A percentile compares a stretch with the other conserved stretches of the same genome.
Conservation (phyloP, 2,888 invertebrate species). For the Meliscaeva auricollis region DNA sequence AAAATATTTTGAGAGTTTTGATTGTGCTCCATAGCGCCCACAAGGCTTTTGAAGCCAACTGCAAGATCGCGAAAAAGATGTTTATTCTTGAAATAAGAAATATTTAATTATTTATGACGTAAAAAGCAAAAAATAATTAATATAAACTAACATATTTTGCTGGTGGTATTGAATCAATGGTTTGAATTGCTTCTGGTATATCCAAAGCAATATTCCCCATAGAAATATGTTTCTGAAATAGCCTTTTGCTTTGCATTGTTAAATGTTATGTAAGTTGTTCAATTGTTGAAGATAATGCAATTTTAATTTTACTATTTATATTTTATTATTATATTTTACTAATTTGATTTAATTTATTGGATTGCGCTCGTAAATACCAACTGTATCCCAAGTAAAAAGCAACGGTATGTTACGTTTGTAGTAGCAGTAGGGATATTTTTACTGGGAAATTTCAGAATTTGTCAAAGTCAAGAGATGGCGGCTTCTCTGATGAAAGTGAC, state of each 20-base stretch:
- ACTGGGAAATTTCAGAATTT: too few species aligned
- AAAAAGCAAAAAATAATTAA: not conserved
- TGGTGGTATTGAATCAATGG: constrained; percentile 24
- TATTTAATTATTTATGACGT: not conserved
- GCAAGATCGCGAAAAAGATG: constrained; percentile 40
- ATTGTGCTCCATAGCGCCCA: constrained; percentile 44
- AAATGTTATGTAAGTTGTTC: not conserved
- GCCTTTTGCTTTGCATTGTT: constrained; percentile 48
- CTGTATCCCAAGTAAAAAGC: too few species aligned
- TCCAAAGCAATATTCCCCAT: not conserved
- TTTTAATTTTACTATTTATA: not conserved
- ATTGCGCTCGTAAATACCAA: too few species aligned
- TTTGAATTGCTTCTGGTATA: constrained; percentile 22
- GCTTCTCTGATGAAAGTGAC: too few species aligned
- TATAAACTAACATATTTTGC: constrained; percentile 46
- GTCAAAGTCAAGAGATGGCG: too few species aligned
- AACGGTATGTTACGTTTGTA: too few species aligned
- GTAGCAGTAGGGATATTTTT: too few species aligned
- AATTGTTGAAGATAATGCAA: not conserved
- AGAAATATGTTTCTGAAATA: constrained; percentile 24
- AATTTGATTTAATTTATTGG: too few species aligned
- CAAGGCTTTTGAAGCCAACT: constrained; percentile 53
- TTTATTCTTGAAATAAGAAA: constrained; percentile 35
- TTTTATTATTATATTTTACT: too few species aligned
- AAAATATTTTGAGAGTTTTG: not conserved